These are phyloP conservation scores for Melanotus villosus DNA, from an alignment of 2,888 invertebrate genomes.

Conservation along the genomic window DNA sequence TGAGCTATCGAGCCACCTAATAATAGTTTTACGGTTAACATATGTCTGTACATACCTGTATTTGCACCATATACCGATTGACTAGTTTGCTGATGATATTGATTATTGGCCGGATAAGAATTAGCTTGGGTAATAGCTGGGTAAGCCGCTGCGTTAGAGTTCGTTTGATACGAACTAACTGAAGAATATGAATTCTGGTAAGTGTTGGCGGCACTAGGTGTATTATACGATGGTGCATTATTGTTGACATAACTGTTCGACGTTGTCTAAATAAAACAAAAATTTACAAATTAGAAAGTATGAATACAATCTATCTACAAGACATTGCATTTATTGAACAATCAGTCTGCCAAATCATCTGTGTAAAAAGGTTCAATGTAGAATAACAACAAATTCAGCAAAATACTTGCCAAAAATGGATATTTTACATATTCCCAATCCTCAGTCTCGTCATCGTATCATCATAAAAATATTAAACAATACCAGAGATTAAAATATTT, in stretches of 20 bases:
- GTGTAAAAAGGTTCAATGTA: conserved; percentile 25
- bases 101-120: conserved; percentile 61
- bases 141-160: conserved; percentile 58
- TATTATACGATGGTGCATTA: conserved; percentile 62
- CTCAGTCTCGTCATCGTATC: conserved; percentile 62
- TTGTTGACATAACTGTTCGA: conserved; percentile 64
- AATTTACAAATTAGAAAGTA: not conserved
- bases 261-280: conserved; percentile 65
- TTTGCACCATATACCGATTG: conserved; percentile 67
- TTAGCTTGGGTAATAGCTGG: conserved; percentile 64
- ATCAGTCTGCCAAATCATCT: conserved; percentile 56
- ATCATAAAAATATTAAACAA: conserved; percentile 55
- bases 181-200: conserved; percentile 66
- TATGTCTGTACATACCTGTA: conserved; percentile 61
- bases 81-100: conserved; percentile 65
- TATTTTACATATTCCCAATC: conserved; percentile 2
- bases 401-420: conserved; percentile 52
- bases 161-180: conserved; percentile 55
- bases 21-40: too few species aligned
- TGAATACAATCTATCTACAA: not conserved
- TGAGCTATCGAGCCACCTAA: too few species aligned
- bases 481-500: too few species aligned
- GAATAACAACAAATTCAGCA: conserved; percentile 37
- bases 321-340: not conserved
- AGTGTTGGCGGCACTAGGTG: conserved; percentile 58